phyloP scores from a whole-genome alignment of 1,140 invertebrate genomes.

The Zophobas atratus region DNA sequence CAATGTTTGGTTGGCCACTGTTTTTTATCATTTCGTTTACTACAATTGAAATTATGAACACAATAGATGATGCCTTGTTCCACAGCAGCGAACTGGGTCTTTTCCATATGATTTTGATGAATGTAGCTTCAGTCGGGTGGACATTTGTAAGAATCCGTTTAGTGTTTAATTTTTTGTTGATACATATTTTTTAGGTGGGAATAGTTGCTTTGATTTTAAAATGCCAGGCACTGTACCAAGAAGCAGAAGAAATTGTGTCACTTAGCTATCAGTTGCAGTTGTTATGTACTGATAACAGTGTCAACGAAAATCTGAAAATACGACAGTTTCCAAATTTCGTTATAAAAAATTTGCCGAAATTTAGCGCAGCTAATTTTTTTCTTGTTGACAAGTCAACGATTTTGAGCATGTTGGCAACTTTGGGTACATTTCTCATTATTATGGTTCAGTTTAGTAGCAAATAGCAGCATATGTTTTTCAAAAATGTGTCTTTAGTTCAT shows the following conservation, averaged over 20 bases:
- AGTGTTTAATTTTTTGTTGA: too few species aligned
- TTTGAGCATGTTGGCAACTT: background rate
- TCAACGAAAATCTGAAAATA: background rate
- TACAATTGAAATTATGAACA: background rate
- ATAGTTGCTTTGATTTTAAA: too few species aligned
- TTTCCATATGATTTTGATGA: too few species aligned
- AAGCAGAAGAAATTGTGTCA: background rate
- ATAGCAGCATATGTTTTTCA: background rate
- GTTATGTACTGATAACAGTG: background rate
- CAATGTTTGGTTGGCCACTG: background rate
- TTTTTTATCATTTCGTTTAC: background rate
- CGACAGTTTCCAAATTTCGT: background rate
- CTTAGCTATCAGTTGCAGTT: background rate
- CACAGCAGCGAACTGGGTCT: background rate
- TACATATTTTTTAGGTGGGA: too few species aligned
- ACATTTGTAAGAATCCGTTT: too few species aligned
- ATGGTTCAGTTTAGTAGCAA: conserved; percentile 10
- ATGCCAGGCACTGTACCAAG: background rate
- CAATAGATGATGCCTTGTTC: background rate
- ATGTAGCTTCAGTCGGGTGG: too few species aligned
- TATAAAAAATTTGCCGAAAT: background rate
- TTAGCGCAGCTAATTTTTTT: conserved; percentile 5
- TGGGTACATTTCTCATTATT: conserved; percentile 1
- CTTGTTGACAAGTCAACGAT: background rate
- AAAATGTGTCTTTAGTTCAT: too few species aligned